phyloP scores from a whole-genome alignment of 2,797 vertebrate species.

The Corythornis leucogaster region DNA sequence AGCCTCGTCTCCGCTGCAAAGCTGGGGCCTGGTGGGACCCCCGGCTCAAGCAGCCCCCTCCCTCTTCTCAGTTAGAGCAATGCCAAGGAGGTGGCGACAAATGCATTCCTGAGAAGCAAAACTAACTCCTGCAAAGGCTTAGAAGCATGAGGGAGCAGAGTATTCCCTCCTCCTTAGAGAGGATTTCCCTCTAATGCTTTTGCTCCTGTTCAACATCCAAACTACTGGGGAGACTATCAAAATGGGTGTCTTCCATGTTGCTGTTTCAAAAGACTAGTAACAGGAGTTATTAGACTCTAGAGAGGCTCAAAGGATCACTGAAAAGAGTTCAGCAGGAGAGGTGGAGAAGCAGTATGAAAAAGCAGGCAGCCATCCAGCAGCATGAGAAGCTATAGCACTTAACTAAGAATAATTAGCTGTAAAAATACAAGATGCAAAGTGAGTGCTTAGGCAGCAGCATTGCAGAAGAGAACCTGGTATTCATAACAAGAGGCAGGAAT shows the following conservation, averaged over 20 bases:
- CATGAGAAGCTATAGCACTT: not conserved
- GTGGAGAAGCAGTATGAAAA: not conserved
- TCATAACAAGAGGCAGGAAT: not conserved
- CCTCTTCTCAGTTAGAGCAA: not conserved
- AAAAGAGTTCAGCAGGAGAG: not conserved
- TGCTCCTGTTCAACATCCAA: not conserved
- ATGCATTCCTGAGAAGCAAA: conserved; percentile 13
- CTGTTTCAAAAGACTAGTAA: not conserved
- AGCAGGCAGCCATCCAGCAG: not conserved
- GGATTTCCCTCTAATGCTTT: not conserved
- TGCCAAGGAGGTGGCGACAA: conserved; percentile 16
- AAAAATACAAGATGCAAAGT: not conserved
- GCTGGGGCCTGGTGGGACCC: not conserved
- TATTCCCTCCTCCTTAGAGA: not conserved
- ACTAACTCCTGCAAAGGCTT: not conserved
- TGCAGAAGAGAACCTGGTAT: not conserved
- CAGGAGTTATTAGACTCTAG: not conserved
- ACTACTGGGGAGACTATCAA: not conserved
- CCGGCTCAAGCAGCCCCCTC: fast-evolving
- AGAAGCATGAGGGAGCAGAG: not conserved
- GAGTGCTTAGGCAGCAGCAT: not conserved
- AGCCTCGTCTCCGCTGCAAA: not conserved
- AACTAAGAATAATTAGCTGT: conserved; percentile 29
- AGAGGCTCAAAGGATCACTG: not conserved
- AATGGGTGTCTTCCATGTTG: not conserved